Evolutionary conservation across 2,797 vertebrate species (phyloP).

Genomic region (Cottoperca gobio): DNA sequence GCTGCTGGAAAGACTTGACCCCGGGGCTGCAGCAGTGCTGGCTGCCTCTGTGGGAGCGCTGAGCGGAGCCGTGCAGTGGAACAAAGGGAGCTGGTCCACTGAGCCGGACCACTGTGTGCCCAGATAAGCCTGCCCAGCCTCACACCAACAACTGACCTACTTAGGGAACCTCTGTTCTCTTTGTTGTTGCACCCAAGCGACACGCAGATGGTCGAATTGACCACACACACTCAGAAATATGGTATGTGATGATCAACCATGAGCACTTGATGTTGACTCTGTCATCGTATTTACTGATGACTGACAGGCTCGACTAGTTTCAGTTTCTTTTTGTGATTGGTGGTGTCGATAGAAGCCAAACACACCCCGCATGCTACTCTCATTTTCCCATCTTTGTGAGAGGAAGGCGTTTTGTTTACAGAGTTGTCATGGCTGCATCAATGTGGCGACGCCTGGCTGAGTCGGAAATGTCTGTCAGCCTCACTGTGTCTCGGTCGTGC

Average conservation of each 20-base stretch:
- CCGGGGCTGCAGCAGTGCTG: slow-evolving; percentile 58
- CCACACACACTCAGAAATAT: slow-evolving; percentile 34
- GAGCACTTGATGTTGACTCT: neutral
- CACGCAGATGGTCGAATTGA: slow-evolving; percentile 49
- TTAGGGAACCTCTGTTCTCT: slow-evolving; percentile 70
- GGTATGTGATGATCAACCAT: neutral
- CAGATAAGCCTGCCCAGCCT: slow-evolving; percentile 72
- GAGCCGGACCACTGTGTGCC: slow-evolving; percentile 73
- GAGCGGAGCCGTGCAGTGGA: slow-evolving; percentile 61
- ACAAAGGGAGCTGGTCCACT: slow-evolving; percentile 75
- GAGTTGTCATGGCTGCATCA: slow-evolving; percentile 70
- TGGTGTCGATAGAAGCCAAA: neutral
- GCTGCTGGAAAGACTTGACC: slow-evolving; percentile 71
- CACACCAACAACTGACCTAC: slow-evolving; percentile 79
- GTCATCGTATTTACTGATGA: neutral
- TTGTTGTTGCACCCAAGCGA: slow-evolving; percentile 50
- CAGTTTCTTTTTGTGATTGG: neutral
- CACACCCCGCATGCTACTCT: slow-evolving; percentile 2
- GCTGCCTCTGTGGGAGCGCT: slow-evolving; percentile 68
- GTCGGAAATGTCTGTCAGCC: slow-evolving; percentile 76
- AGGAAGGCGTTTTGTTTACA: slow-evolving; percentile 68
- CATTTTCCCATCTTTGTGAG: slow-evolving; percentile 31
- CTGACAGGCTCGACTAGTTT: neutral
- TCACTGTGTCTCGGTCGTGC: slow-evolving; percentile 63
- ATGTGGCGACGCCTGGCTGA: slow-evolving; percentile 63